Percentiles rank a stretch among this genome's conserved stretches.
phyloP scores from a whole-genome alignment of 2,888 invertebrate genomes.

The Lasioglossum zephyrum region DNA sequence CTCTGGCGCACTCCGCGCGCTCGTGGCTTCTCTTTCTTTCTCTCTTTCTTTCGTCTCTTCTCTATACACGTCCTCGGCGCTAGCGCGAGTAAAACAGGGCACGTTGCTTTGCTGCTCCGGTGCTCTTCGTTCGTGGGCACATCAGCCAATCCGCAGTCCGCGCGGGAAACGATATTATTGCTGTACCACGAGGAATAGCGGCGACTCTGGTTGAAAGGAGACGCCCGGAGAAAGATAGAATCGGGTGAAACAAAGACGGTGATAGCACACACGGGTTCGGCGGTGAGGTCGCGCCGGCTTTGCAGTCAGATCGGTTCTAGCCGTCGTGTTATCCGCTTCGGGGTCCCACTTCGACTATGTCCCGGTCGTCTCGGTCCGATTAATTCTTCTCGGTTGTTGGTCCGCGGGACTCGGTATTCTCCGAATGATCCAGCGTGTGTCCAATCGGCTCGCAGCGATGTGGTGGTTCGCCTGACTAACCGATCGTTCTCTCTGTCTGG shows the following conservation, averaged over 20 bases:
- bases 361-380: constrained; percentile 7
- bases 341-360: not conserved
- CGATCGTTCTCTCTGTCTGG: not conserved
- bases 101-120: constrained; percentile 49
- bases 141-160: constrained; percentile 78
- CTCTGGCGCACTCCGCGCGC: constrained; percentile 15
- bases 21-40: constrained; percentile 13
- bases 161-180: constrained; percentile 83
- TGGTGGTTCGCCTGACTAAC: not conserved
- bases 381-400: constrained; percentile 2
- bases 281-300: constrained; percentile 35
- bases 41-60: constrained; percentile 19
- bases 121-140: constrained; percentile 55
- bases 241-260: constrained; percentile 44
- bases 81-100: constrained; percentile 68
- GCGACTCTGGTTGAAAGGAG: constrained; percentile 43
- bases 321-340: constrained; percentile 41
- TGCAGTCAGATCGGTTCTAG: constrained; percentile 50
- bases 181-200: constrained; percentile 76
- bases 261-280: constrained; percentile 45
- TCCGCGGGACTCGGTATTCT: not conserved
- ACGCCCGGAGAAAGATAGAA: constrained; percentile 44
- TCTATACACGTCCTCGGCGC: constrained; percentile 54
- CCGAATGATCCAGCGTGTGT: not conserved
- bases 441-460: not conserved